Evolutionary conservation across 2,797 vertebrate genomes (phyloP).

Genomic region (Fundulus diaphanus): DNA sequence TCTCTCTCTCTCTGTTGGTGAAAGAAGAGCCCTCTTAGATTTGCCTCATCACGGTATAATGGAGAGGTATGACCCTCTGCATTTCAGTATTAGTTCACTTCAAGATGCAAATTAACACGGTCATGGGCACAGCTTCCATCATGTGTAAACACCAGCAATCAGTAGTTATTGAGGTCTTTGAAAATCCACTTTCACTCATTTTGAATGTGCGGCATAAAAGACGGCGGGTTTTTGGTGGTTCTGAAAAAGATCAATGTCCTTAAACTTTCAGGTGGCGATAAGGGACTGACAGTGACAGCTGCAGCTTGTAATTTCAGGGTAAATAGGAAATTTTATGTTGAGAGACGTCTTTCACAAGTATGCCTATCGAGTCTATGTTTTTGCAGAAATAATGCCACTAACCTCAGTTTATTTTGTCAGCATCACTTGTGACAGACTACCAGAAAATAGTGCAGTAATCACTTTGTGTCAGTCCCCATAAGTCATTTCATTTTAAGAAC

Average conservation of each 20-base stretch:
- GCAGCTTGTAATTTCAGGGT: neutral
- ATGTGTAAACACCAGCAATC: conserved; percentile 12
- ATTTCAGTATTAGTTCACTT: no score
- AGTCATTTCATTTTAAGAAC: neutral
- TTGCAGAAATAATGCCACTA: neutral
- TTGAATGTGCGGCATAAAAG: no score
- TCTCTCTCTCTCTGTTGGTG: conserved; percentile 32
- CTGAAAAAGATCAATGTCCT: conserved; percentile 10
- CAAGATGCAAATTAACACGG: conserved; percentile 18
- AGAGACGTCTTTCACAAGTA: conserved; percentile 25
- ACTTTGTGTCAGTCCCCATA: neutral
- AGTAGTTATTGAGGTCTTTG: neutral
- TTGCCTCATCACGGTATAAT: conserved; percentile 21
- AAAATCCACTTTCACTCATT: neutral
- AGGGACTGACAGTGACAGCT: conserved; percentile 17
- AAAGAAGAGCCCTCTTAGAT: conserved; percentile 38
- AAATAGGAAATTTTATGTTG: neutral
- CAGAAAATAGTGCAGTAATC: neutral
- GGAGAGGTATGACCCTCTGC: conserved; percentile 45
- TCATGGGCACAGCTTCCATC: conserved; percentile 35
- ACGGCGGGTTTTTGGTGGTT: neutral
- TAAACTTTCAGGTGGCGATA: conserved; percentile 9
- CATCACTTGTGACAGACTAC: neutral
- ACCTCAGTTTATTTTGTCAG: neutral
- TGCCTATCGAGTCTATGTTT: conserved; percentile 12